Evolutionary conservation across 35 echinoderm and acorn worm genomes (phyloP), one percentile per base, ranked within the genome.

Genomic region (Ophiothrix spiculata): DNA sequence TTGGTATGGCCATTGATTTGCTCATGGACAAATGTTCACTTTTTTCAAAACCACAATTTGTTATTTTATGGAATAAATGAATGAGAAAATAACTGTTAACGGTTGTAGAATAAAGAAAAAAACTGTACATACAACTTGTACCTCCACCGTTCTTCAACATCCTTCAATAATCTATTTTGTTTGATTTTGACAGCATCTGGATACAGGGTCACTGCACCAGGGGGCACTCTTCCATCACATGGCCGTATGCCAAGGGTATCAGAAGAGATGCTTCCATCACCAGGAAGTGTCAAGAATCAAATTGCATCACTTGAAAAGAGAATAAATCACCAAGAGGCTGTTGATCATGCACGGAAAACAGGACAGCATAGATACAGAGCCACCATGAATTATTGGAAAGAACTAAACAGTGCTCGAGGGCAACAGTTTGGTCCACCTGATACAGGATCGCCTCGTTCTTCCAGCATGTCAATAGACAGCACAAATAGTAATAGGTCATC

Each of bases 381-480:
- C 29, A 87, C 93, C 11, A 81, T 88, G 16, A 87, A 91, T 60
- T 95, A 95, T 56, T 91, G 93, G 93, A 84, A 95, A 36, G 86
- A 80, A 14, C 80, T 95, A 0, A 86, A 88, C 39, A 34, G 77
- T 33, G 81, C 78, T 0, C 76, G 33, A 56, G 16, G 21, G 77
- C 6, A 84, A 77, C 31, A 32, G 86, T 23, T 37, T 75, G 79
- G 78, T 37, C 45, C 33, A 36, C 63, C 15, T 10, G 38, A 32
- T 4, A 39, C 14, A 32, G 19, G 36, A 84, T 75, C 21, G 4
- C n/a, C 36, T 21, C 39, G 36, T 39, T 13, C 6, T 84, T 80
- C 11, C 6, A 21, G 31, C 40, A 78, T 23, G 75, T 39, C 69
- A 12, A 19, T 56, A 32, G 69, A 80, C 41, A 81, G 74, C 35